Percentiles rank a stretch among this genome's conserved stretches.
Conservation (phyloP, 2,888 invertebrate genomes). For the Lydus trimaculatus region DNA sequence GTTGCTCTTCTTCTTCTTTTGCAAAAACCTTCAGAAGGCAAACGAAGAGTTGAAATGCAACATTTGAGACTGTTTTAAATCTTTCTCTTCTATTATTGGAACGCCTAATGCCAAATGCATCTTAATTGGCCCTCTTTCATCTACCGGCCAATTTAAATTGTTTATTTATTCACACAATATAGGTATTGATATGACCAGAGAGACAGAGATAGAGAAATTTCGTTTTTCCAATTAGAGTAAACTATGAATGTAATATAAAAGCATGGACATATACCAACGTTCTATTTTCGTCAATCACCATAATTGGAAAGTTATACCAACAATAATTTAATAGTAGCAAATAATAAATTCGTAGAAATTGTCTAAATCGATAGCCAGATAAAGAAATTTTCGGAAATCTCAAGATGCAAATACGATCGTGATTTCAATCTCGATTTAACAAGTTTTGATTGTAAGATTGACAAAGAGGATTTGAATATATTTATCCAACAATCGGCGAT, state of each 20-base stretch:
- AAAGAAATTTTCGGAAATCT: neutral
- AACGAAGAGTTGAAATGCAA: neutral
- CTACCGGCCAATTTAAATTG: constrained; percentile 19
- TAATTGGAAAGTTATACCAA: neutral
- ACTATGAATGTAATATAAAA: neutral
- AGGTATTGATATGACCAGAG: no score
- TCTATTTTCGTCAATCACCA: neutral
- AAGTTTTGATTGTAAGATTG: neutral
- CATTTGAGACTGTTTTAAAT: constrained; percentile 42
- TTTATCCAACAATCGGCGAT: neutral
- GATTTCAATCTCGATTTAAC: neutral
- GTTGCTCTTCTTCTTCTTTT: neutral
- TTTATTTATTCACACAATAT: constrained; percentile 1
- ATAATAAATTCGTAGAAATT: neutral
- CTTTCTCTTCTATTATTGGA: constrained; percentile 37
- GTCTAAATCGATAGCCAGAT: neutral
- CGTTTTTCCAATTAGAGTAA: neutral
- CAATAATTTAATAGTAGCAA: neutral
- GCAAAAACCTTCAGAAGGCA: neutral
- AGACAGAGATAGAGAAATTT: neutral
- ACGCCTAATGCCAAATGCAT: constrained; percentile 37
- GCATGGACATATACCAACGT: neutral
- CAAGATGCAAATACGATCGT: neutral
- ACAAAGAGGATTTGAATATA: neutral
- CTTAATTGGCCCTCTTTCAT: constrained; percentile 26